phyloP scores from a whole-genome alignment of 2,888 invertebrate genomes.

The Meghimatium bilineatum region DNA sequence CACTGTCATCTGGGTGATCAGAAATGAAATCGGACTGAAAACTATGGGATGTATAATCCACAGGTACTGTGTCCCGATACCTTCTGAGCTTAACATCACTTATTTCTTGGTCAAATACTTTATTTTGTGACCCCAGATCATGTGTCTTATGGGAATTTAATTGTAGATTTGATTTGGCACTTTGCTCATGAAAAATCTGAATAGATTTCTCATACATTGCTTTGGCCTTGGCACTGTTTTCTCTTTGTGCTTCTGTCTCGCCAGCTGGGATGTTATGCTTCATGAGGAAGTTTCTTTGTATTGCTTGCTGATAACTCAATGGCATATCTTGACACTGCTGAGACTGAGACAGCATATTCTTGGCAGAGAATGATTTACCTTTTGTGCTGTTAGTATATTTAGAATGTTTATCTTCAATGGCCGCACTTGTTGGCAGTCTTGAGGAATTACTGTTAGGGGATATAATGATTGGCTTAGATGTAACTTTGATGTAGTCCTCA shows the following conservation, averaged over 20 bases:
- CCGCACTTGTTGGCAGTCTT: not conserved
- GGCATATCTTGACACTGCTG: slow-evolving; percentile 65
- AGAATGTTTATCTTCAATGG: slow-evolving; percentile 18
- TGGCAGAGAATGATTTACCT: not conserved
- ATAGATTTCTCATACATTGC: slow-evolving; percentile 72
- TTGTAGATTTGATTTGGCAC: slow-evolving; percentile 6
- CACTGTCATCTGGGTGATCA: slow-evolving; percentile 20
- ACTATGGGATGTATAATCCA: not conserved
- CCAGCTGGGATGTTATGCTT: slow-evolving; percentile 59
- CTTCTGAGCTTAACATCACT: not conserved
- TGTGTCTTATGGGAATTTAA: not conserved
- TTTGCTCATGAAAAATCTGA: slow-evolving; percentile 40
- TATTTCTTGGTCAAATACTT: not conserved
- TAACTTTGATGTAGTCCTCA: slow-evolving; percentile 48
- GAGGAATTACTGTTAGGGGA: not conserved
- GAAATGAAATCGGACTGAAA: not conserved
- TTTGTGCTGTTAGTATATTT: slow-evolving; percentile 25
- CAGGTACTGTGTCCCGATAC: not conserved
- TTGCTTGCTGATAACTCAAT: slow-evolving; percentile 70
- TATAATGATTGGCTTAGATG: slow-evolving; percentile 47
- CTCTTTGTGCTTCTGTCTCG: slow-evolving; percentile 60
- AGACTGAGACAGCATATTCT: not conserved
- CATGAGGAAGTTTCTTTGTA: slow-evolving; percentile 62
- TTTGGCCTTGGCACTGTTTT: slow-evolving; percentile 67
- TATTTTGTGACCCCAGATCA: not conserved